These are phyloP conservation scores for Isurus oxyrinchus DNA, from an alignment of 2,113 vertebrate genomes.

Conservation along the genomic window DNA sequence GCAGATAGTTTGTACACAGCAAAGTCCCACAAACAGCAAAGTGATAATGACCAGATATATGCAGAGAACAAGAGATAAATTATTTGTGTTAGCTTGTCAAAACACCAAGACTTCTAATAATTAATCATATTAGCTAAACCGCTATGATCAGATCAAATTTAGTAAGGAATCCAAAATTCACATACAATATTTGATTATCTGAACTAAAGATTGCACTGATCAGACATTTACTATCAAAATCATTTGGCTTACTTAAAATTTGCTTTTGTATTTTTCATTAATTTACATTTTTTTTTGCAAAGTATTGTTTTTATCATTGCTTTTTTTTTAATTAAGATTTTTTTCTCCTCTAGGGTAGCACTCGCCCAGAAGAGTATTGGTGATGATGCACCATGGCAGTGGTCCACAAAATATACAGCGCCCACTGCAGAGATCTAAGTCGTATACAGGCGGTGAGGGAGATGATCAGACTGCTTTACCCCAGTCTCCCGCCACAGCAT, in stretches of 20 bases:
- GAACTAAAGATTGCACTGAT: neutral
- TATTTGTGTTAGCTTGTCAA: neutral
- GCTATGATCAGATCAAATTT: neutral
- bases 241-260: neutral
- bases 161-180: neutral
- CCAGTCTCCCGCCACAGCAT: conserved; percentile 80
- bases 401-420: conserved; percentile 86
- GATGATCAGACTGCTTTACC: conserved; percentile 77
- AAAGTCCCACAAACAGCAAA: neutral
- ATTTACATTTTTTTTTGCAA: neutral
- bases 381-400: conserved; percentile 95
- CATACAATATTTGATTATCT: neutral
- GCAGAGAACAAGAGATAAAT: neutral
- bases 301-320: neutral
- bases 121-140: neutral
- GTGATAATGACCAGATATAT: neutral
- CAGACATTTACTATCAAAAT: neutral
- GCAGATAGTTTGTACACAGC: too few relatives aligned
- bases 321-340: neutral
- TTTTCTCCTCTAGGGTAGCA: neutral
- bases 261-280: neutral
- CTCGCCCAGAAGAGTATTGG: conserved; percentile 39
- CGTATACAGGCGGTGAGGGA: conserved; percentile 75
- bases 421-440: conserved; percentile 80
- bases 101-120: too few relatives aligned